phyloP scores from a whole-genome alignment of 2,888 invertebrate genomes.

The Galerucella pusilla region DNA sequence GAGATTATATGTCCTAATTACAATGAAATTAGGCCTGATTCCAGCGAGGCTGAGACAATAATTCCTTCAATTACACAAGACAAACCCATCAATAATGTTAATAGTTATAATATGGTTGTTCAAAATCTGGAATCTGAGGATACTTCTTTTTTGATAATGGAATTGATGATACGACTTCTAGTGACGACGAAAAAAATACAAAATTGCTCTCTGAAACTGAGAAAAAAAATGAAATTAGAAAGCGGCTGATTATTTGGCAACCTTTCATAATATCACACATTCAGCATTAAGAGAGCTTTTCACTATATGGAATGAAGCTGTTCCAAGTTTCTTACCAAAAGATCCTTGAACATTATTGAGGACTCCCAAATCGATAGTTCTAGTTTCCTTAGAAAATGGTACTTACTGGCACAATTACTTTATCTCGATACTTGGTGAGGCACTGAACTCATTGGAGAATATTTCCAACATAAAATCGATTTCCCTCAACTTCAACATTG shows the following conservation, averaged over 20 bases:
- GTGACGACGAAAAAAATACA: constrained; percentile 14
- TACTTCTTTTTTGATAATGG: constrained; percentile 21
- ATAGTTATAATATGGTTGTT: constrained; percentile 4
- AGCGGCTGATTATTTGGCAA: constrained; percentile 12
- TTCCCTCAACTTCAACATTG: constrained; percentile 44
- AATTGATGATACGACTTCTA: constrained; percentile 12
- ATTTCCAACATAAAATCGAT: constrained; percentile 28
- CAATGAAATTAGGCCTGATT: no score
- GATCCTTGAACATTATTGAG: constrained; percentile 36
- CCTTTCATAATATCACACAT: constrained; percentile 19
- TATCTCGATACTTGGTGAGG: constrained; percentile 27
- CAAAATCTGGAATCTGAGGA: constrained; percentile 12
- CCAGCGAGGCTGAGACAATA: no score
- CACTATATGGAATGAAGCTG: constrained; percentile 17
- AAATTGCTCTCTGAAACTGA: constrained; percentile 22
- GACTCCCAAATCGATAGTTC: constrained; percentile 22
- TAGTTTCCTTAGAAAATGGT: constrained; percentile 23
- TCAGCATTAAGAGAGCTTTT: constrained; percentile 24
- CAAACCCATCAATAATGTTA: background rate
- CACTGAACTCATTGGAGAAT: constrained; percentile 22
- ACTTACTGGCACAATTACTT: constrained; percentile 29
- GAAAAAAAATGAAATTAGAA: constrained; percentile 19
- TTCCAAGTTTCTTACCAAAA: constrained; percentile 34
- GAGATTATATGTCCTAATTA: no score
- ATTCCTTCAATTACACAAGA: no score